Conservation (phyloP, 1,140 invertebrate species). For the Listronotus oregonensis region DNA sequence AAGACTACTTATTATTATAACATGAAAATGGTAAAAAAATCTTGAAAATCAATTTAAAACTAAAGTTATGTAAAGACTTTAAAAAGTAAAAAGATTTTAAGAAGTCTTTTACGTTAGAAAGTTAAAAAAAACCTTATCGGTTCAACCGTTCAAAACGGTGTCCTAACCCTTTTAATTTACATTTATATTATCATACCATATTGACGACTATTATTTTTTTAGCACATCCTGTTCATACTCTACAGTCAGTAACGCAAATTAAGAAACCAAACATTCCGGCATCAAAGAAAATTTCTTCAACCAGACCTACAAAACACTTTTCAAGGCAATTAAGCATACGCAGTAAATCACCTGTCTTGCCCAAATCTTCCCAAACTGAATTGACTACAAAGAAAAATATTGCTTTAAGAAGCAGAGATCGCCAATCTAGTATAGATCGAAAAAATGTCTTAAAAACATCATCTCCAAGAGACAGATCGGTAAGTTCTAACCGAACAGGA, state of each 20-base stretch:
- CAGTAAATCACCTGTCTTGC: slow-evolving; percentile 17
- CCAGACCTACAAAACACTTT: slow-evolving; percentile 18
- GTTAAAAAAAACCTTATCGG: too few relatives aligned
- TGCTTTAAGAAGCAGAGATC: neutral
- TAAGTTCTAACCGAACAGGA: neutral
- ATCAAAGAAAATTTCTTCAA: neutral
- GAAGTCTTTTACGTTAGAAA: too few relatives aligned
- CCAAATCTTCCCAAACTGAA: neutral
- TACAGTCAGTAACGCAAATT: slow-evolving; percentile 16
- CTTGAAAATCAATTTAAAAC: too few relatives aligned
- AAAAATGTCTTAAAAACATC: neutral
- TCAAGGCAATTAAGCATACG: slow-evolving; percentile 36
- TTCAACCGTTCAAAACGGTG: too few relatives aligned
- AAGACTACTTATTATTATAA: too few relatives aligned
- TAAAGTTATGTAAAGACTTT: too few relatives aligned
- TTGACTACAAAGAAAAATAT: slow-evolving; percentile 1
- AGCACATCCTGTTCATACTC: slow-evolving; percentile 18
- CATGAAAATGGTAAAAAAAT: too few relatives aligned
- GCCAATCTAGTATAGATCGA: neutral
- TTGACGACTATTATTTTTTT: neutral
- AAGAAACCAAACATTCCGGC: neutral
- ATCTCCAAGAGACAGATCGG: neutral
- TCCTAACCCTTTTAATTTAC: too few relatives aligned
- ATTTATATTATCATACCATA: too few relatives aligned
- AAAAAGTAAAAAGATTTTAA: too few relatives aligned